A percentile compares a stretch with the other conserved stretches of the same genome.
Conservation (phyloP, 2,113 vertebrate species). For the Motacilla tschutschensis region DNA sequence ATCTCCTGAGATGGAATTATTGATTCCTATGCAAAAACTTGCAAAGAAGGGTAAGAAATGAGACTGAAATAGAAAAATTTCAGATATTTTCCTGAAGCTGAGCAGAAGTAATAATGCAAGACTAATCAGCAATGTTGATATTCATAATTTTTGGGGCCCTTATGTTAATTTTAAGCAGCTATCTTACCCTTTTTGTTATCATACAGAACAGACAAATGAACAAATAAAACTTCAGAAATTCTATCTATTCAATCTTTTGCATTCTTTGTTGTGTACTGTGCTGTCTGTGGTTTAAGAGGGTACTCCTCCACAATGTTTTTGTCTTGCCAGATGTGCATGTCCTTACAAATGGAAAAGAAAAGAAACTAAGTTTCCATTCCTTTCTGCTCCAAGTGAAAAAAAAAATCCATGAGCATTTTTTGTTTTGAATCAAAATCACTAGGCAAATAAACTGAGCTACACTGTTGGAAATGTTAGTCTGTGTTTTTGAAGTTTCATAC, state of each 20-base stretch:
- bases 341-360: not conserved
- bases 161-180: slow-evolving; percentile 5
- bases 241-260: not conserved
- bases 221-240: not conserved
- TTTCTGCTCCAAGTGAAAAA: not conserved
- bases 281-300: not conserved
- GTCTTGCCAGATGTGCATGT: not conserved
- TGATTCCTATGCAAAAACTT: not conserved
- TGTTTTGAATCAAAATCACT: not conserved
- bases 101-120: not conserved
- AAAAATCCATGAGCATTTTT: not conserved
- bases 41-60: not conserved
- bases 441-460: not conserved
- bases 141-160: slow-evolving; percentile 20
- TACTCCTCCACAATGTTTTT: not conserved
- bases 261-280: not conserved
- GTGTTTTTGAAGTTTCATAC: not conserved
- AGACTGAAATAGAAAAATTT: not conserved
- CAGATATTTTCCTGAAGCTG: not conserved
- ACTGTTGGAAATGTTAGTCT: not conserved
- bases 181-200: slow-evolving; percentile 13
- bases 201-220: slow-evolving; percentile 1
- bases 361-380: not conserved
- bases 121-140: not conserved
- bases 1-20: not conserved